Conservation (phyloP, 2,888 invertebrate genomes). For the Drosophila anceps region DNA sequence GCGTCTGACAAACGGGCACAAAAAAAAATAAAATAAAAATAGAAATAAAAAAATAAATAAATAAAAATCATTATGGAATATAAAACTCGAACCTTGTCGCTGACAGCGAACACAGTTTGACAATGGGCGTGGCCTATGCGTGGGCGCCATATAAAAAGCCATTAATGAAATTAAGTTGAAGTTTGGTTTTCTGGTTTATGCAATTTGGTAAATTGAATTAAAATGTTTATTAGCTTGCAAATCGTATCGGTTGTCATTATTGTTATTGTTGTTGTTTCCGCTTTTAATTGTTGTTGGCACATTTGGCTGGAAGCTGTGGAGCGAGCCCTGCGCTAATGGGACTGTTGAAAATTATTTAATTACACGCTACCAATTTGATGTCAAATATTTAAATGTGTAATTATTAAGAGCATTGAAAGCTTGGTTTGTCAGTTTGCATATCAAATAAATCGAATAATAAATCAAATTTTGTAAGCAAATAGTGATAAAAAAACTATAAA, state of each 20-base stretch:
- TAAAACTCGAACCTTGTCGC: constrained; percentile 21
- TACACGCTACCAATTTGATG: constrained; percentile 50
- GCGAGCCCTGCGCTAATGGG: constrained; percentile 58
- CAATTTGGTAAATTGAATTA: constrained; percentile 76
- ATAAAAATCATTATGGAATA: constrained; percentile 6
- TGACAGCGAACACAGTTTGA: constrained; percentile 35
- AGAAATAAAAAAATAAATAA: constrained; percentile 2
- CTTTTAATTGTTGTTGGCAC: constrained; percentile 39
- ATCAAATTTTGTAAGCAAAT: neutral
- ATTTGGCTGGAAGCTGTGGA: constrained; percentile 5
- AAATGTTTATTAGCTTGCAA: constrained; percentile 76
- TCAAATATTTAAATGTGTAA: constrained; percentile 33
- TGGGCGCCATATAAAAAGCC: constrained; percentile 48
- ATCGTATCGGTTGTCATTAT: constrained; percentile 43
- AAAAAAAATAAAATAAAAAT: neutral
- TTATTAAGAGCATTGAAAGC: constrained; percentile 12
- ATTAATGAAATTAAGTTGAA: constrained; percentile 77
- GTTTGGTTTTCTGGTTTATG: constrained; percentile 70
- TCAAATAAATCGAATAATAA: constrained; percentile 42
- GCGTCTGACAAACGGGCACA: constrained; percentile 26
- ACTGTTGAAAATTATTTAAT: constrained; percentile 69
- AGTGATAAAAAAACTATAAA: neutral
- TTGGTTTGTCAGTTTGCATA: constrained; percentile 17
- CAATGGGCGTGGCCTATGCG: constrained; percentile 21
- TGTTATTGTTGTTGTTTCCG: constrained; percentile 43